Base-by-base conservation (phyloP, 2,888 invertebrate genomes). In the Tetropium fuscum region DNA sequence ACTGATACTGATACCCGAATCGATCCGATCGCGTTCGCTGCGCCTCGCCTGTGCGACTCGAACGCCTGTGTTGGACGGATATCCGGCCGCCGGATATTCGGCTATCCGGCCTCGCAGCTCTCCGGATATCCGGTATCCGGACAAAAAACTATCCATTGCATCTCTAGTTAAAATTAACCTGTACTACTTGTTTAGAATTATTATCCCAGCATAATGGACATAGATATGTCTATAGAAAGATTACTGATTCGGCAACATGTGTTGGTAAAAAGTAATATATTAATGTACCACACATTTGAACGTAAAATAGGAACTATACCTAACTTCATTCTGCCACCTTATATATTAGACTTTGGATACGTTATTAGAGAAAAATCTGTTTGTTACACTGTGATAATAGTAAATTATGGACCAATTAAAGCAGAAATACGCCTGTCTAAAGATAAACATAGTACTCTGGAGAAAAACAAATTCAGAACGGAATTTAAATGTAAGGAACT, bases 141-240 rank as follows among this genome's bases (percentile, higher is more conserved):
- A n/a, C n/a, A n/a, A n/a, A n/a, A n/a, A n/a, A n/a, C n/a, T n/a
- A n/a, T n/a, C n/a, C n/a, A n/a, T n/a, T n/a, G n/a, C n/a, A n/a
- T n/a, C n/a, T n/a, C n/a, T n/a, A n/a, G n/a, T n/a, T n/a, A n/a
- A n/a, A n/a, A n/a, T n/a, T n/a, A n/a, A n/a, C n/a, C n/a, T n/a
- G n/a, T n/a, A n/a, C n/a, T n/a, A n/a, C n/a, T n/a, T n/a, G n/a
- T n/a, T 22, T 36, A 74, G 74, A 64, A 71, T 25, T 8, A 22
- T 2, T 70, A 68, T 70, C 88, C 88, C 4, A 82, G 84, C 4
- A 64, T 70, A n/a, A 83, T 85, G 77, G 89, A 89, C 63, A 87
- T 89, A 51, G 86, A 87, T 53, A 80, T 89, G 75, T 85, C 87
- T 1, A 83, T 87, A 62, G 89, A 89, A 76, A 83, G 87, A 67